Conservation (phyloP, 1,140 invertebrate species). For the Apolygus lucorum region DNA sequence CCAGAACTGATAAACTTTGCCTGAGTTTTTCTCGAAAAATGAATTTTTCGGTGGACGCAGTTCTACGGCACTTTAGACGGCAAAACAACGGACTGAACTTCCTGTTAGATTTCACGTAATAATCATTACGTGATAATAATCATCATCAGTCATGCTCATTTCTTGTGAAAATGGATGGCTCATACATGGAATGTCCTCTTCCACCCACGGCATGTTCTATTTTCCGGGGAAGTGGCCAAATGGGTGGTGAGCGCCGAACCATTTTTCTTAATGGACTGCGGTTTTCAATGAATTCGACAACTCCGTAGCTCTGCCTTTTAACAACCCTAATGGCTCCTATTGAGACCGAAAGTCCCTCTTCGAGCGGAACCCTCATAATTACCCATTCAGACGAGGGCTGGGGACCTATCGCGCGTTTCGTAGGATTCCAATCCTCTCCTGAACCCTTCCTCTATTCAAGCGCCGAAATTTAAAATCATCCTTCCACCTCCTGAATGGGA, state of each 20-base stretch:
- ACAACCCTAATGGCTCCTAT: slow-evolving; percentile 3
- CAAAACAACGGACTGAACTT: too few species aligned
- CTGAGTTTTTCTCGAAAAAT: too few species aligned
- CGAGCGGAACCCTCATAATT: background rate
- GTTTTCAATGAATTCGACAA: slow-evolving; percentile 13
- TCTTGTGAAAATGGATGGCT: too few species aligned
- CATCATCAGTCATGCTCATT: too few species aligned
- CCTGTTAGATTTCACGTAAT: too few species aligned
- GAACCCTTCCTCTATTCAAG: background rate
- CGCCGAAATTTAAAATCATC: slow-evolving; percentile 9
- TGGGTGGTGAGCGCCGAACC: background rate
- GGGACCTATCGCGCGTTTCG: background rate
- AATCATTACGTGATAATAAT: too few species aligned
- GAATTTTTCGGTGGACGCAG: too few species aligned
- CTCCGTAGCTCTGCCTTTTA: background rate
- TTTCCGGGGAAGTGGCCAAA: background rate
- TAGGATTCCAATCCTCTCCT: background rate
- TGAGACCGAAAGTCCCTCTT: background rate
- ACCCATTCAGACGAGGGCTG: background rate
- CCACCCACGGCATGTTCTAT: too few species aligned
- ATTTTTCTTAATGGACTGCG: slow-evolving; percentile 12
- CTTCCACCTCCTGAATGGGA: background rate
- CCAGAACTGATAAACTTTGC: too few species aligned
- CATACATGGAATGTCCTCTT: too few species aligned
- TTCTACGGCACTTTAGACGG: too few species aligned